Evolutionary conservation across 2,888 invertebrate species (phyloP), one percentile per base, ranked within the genome.

Genomic region (Habrosyne pyritoides): DNA sequence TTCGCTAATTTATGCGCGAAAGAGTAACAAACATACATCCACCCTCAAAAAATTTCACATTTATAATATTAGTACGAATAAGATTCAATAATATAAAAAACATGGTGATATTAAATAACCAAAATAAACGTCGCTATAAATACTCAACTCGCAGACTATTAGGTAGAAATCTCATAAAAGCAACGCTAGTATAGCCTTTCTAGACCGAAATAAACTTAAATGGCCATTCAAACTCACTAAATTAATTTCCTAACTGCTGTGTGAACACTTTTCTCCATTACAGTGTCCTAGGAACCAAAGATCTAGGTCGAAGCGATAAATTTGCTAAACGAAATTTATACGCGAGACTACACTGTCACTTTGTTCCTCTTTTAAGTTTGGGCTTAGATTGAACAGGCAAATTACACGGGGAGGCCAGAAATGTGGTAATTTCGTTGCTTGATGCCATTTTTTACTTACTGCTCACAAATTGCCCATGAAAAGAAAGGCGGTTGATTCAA

Each of bases 291-390:
- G 10, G 26, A 28, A 24, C 28, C 10, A 22, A 48, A 10, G 42
- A 59, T 52, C 47, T 58, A 49, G 57, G 64, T 57, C 60, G 55
- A 49, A 48, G 57, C 50, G 42, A 54, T 64, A 60, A 62, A 64
- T 52, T 59, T 46, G 54, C 21, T 55, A 1, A 10, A 47, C 30
- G 51, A 58, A 63, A 57, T 55, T 53, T 52, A 54, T 55, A 59
- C 53, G 50, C 24, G 33, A 56, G 55, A 59, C 36, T 26, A 26
- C 48, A 10, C 26, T 33, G 36, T 12, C 4, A 14, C 14, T 36
- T 12, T 2, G 7, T 22, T 33, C 47, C 26, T 14, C 28, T 33
- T 28, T 50, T 50, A 8, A 12, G 21, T 22, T 54, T 42, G 33
- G 12, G 24, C 8, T 1, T 28, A 21, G 26, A 49, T 28, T 26